Conservation (phyloP, 1,140 invertebrate species). For the Oedothorax gibbosus region DNA sequence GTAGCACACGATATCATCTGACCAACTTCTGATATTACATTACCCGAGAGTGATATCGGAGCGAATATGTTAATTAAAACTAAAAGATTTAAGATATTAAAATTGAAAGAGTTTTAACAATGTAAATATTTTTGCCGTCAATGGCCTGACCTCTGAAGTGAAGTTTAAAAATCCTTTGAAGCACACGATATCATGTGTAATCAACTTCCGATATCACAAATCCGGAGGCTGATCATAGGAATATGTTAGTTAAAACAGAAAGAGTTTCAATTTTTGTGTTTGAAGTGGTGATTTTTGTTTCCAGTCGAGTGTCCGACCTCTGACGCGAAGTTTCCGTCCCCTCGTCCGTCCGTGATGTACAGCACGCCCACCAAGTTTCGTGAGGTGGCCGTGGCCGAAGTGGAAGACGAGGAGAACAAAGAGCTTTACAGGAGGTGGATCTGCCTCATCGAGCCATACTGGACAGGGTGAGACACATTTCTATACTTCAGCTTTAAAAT, state of each 20-base stretch:
- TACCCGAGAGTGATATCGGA: no score
- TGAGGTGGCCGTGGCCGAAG: conserved; percentile 14
- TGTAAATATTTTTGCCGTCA: no score
- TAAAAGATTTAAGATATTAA: no score
- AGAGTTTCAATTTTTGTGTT: not conserved
- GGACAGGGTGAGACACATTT: conserved; percentile 26
- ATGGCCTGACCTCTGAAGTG: no score
- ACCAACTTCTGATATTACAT: no score
- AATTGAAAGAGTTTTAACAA: no score
- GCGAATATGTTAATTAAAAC: no score
- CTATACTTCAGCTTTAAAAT: no score
- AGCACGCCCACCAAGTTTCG: conserved; percentile 36
- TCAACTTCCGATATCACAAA: not conserved
- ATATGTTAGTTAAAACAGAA: no score
- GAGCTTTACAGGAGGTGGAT: conserved; percentile 52
- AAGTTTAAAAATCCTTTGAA: no score
- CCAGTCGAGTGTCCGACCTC: conserved; percentile 60
- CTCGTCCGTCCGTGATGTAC: conserved; percentile 58
- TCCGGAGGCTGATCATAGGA: no score
- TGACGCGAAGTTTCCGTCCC: conserved; percentile 55
- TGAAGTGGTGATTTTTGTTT: not conserved
- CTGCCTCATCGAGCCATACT: conserved; percentile 58
- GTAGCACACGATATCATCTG: no score
- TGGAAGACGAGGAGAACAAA: conserved; percentile 26
- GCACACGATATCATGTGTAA: not conserved